These are phyloP conservation scores for Xestoiulus laeticollis DNA, from an alignment of 2,888 invertebrate genomes.

Conservation along the genomic window DNA sequence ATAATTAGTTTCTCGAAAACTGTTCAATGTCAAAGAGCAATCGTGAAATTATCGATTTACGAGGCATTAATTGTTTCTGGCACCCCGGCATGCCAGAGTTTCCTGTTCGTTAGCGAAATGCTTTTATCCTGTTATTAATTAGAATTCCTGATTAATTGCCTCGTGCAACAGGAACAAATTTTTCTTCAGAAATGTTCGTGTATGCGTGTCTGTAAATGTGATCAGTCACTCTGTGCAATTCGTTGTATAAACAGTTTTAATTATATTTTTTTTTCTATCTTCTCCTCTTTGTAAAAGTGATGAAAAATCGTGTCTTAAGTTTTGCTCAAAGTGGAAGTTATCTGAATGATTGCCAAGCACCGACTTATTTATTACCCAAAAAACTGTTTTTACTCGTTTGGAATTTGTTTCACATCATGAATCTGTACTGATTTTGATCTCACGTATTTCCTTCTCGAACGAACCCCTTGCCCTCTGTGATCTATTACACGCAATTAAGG, in stretches of 20 bases:
- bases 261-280: background rate
- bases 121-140: background rate
- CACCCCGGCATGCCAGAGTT: background rate
- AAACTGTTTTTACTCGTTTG: conserved; percentile 17
- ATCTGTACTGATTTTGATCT: conserved; percentile 23
- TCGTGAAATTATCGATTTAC: background rate
- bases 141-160: background rate
- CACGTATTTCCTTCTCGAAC: background rate
- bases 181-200: background rate
- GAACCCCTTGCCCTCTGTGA: conserved; percentile 23
- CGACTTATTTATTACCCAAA: conserved; percentile 15
- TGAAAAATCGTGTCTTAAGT: conserved; percentile 27
- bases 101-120: background rate
- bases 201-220: background rate
- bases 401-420: background rate
- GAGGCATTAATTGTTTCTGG: background rate
- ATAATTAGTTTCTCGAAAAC: background rate
- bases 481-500: conserved; percentile 37
- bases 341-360: conserved; percentile 23
- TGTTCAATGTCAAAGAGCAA: background rate
- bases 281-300: conserved; percentile 10
- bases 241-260: conserved; percentile 12
- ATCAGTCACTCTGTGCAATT: background rate
- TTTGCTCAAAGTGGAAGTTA: conserved; percentile 7
- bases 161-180: background rate